Percentiles rank a stretch among this genome's conserved stretches.
Conservation (phyloP, 2,888 invertebrate species). For the Tetranychus piercei region DNA sequence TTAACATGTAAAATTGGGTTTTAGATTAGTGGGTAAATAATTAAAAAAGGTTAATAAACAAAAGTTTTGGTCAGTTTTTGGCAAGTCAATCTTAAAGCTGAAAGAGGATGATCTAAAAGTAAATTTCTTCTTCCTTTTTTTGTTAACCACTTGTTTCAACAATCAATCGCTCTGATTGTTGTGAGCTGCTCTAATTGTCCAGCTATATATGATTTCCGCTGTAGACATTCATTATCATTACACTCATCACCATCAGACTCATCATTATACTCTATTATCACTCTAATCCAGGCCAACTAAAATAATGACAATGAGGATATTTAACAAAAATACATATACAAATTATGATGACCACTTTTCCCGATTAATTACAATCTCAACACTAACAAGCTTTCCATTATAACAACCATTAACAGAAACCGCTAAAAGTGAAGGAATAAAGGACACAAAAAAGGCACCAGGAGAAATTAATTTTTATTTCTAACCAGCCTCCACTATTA, state of each 20-base stretch:
- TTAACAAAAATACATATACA: neutral
- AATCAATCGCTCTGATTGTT: neutral
- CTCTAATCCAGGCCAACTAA: neutral
- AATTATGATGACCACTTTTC: neutral
- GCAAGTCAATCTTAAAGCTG: no score
- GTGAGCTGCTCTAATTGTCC: neutral
- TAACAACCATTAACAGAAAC: no score
- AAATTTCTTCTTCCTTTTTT: neutral
- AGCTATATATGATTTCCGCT: neutral
- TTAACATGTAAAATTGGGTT: no score
- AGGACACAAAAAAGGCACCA: no score
- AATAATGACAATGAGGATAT: neutral
- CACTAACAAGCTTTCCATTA: neutral
- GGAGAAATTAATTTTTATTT: no score
- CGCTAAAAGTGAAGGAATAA: no score
- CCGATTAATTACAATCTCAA: neutral
- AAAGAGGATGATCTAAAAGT: neutral
- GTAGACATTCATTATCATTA: neutral
- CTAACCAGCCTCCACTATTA: neutral
- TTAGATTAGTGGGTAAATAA: no score
- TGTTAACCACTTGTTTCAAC: neutral
- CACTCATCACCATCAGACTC: neutral
- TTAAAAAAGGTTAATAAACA: no score
- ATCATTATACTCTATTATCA: neutral
- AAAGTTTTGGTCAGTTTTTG: no score